Evolutionary conservation across 2,797 vertebrate species (phyloP).

Genomic region (Syncerus caffer): DNA sequence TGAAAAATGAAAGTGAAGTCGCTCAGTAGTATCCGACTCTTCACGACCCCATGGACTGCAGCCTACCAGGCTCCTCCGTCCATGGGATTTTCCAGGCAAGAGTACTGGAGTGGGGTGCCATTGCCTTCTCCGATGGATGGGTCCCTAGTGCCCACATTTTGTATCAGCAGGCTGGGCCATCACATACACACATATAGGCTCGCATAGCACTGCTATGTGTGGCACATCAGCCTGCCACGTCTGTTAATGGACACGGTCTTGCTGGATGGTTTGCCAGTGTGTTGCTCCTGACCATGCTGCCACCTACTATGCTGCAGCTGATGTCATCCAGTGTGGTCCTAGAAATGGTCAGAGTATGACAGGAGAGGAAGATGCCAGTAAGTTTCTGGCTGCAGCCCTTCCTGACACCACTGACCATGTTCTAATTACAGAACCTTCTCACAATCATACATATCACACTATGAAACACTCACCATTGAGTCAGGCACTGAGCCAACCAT

Average conservation of each 20-base stretch:
- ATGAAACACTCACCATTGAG: neutral
- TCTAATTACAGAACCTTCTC: neutral
- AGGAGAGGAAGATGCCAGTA: neutral
- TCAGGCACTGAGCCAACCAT: neutral
- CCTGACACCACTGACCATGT: neutral
- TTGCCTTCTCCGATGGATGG: too few species aligned
- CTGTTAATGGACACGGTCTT: neutral
- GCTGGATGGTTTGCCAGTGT: neutral
- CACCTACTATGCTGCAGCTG: neutral
- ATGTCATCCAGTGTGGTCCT: neutral
- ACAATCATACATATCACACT: neutral
- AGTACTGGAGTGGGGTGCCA: too few species aligned
- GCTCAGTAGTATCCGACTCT: too few species aligned
- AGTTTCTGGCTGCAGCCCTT: neutral
- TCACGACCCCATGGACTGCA: too few species aligned
- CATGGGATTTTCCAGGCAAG: too few species aligned
- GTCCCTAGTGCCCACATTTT: neutral
- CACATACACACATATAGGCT: accelerated
- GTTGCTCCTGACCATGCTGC: neutral
- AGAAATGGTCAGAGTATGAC: neutral
- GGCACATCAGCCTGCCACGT: neutral
- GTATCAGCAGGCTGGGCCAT: too few species aligned
- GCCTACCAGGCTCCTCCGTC: too few species aligned
- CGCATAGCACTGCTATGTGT: accelerated
- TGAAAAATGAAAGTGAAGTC: too few species aligned